phyloP scores from a whole-genome alignment of 2,888 invertebrate species.

The Drosophila bunnanda region DNA sequence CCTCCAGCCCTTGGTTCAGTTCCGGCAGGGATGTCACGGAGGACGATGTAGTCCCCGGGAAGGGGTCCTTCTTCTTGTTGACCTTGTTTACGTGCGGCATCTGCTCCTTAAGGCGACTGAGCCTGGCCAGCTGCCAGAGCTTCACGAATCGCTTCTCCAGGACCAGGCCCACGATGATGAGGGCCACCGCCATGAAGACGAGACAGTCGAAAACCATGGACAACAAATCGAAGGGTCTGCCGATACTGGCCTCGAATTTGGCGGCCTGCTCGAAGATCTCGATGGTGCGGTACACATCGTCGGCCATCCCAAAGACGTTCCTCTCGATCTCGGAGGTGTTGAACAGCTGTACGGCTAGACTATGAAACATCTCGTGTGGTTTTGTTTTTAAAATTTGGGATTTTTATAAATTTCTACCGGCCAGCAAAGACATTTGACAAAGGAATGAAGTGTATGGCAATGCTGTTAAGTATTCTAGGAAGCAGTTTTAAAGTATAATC shows the following conservation, averaged over 20 bases:
- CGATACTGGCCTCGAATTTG: conserved; percentile 10
- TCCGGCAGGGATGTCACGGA: background rate
- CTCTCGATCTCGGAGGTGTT: conserved; percentile 41
- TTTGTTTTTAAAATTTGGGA: conserved; percentile 8
- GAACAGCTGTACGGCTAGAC: conserved; percentile 25
- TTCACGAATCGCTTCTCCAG: background rate
- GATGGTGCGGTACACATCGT: conserved; percentile 46
- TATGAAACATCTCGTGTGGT: conserved; percentile 41
- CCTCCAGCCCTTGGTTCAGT: background rate
- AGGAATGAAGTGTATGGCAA: background rate
- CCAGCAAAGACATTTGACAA: conserved; percentile 8
- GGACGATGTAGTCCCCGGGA: background rate
- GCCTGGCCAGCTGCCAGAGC: background rate
- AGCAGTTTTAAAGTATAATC: no score
- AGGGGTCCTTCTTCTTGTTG: background rate
- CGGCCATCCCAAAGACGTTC: conserved; percentile 50
- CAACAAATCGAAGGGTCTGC: conserved; percentile 21
- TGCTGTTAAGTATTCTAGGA: background rate
- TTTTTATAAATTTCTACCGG: background rate
- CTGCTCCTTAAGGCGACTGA: background rate
- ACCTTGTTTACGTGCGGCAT: background rate
- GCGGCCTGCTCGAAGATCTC: conserved; percentile 25
- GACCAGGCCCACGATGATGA: conserved; percentile 1
- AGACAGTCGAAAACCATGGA: conserved; percentile 18
- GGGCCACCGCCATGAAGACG: conserved; percentile 32